These are phyloP conservation scores for Magallana nippona DNA, from an alignment of 2,888 invertebrate genomes.

Conservation along the genomic window DNA sequence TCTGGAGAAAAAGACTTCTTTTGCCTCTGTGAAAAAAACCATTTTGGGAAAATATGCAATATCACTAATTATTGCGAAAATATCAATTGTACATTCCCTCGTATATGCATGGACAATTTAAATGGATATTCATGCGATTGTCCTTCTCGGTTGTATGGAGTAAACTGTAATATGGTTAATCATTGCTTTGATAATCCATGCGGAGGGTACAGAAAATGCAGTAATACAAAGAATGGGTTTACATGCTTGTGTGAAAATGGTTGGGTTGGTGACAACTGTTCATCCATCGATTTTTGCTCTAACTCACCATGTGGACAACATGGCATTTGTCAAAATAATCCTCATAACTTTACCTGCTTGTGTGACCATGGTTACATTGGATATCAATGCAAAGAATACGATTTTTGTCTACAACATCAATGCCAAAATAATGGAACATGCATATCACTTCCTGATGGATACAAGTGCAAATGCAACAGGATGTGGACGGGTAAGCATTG, in stretches of 20 bases:
- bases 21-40: conserved; percentile 8
- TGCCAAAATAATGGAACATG: conserved; percentile 24
- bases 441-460: background rate
- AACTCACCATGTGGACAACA: background rate
- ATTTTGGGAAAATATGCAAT: background rate
- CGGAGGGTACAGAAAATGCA: background rate
- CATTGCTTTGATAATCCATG: background rate
- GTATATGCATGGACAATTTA: background rate
- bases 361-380: background rate
- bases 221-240: background rate
- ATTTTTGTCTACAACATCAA: background rate
- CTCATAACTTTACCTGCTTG: background rate
- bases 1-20: background rate
- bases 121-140: conserved; percentile 20
- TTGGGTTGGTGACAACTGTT: background rate
- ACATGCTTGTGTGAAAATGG: background rate
- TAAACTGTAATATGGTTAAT: background rate
- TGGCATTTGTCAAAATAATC: background rate
- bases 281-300: background rate
- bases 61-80: background rate
- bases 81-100: background rate
- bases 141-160: background rate
- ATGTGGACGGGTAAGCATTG: conserved; percentile 38
- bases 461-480: background rate
- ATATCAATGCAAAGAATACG: background rate